A percentile compares a stretch with the other conserved stretches of the same genome.
Evolutionary conservation across 1,140 invertebrate genomes (phyloP).

Genomic region (Schlechtendalia chinensis): DNA sequence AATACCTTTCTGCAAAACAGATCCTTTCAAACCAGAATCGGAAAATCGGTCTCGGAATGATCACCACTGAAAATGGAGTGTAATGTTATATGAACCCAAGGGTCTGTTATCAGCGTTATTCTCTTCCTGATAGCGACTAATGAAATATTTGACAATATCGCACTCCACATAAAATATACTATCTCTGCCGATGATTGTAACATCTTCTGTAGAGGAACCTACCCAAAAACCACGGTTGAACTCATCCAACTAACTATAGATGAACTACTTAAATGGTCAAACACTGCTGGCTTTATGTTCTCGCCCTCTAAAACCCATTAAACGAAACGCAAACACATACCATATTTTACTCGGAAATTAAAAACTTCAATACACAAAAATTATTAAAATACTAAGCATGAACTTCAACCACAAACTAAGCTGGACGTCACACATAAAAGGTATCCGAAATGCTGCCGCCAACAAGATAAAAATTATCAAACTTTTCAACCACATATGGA

Average conservation of each 20-base stretch:
- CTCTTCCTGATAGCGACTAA: constrained; percentile 26
- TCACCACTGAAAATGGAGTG: constrained; percentile 9
- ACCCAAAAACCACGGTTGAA: neutral
- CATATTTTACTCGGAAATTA: neutral
- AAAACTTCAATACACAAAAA: neutral
- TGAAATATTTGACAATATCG: constrained; percentile 4
- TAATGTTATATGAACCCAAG: no score
- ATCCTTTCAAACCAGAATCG: constrained; percentile 32
- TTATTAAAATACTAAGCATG: neutral
- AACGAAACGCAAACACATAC: neutral
- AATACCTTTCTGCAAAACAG: constrained; percentile 21
- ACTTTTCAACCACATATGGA: neutral
- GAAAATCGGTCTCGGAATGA: neutral
- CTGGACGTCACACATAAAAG: neutral
- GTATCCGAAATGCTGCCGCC: neutral
- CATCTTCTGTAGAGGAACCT: neutral
- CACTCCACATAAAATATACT: neutral
- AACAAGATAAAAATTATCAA: constrained; percentile 17
- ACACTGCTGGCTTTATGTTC: constrained; percentile 13
- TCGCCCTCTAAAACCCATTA: constrained; percentile 18
- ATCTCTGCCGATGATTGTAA: constrained; percentile 42
- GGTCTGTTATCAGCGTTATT: constrained; percentile 21
- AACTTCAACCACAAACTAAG: constrained; percentile 7
- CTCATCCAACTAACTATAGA: neutral
- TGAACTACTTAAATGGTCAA: neutral